A percentile compares a stretch with the other conserved stretches of the same genome.
These are phyloP conservation scores for Spilosoma lubricipeda DNA, from an alignment of 2,888 invertebrate genomes.

Conservation along the genomic window DNA sequence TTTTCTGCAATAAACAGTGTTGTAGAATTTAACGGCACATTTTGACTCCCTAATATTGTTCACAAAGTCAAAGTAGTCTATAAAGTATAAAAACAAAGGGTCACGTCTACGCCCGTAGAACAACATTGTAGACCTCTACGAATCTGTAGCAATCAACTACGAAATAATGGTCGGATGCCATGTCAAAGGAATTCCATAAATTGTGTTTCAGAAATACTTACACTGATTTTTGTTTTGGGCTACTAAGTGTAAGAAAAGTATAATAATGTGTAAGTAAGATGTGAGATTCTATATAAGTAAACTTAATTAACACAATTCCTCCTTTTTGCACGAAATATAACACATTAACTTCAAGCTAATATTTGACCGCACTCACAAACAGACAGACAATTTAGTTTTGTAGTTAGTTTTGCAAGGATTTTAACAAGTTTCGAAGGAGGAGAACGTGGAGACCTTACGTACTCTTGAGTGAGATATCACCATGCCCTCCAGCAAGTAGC, in stretches of 20 bases:
- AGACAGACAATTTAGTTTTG: too few relatives aligned
- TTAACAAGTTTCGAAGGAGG: too few relatives aligned
- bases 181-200: constrained; percentile 81
- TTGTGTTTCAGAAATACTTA: constrained; percentile 56
- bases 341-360: background rate
- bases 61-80: background rate
- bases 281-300: background rate
- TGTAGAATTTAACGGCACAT: constrained; percentile 24
- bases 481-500: too few relatives aligned
- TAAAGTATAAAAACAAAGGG: constrained; percentile 19
- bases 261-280: background rate
- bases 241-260: constrained; percentile 23
- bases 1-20: background rate
- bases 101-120: constrained; percentile 61
- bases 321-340: too few relatives aligned
- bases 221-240: constrained; percentile 42
- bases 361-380: background rate
- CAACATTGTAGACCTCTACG: constrained; percentile 60
- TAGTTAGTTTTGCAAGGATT: too few relatives aligned
- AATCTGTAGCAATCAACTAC: constrained; percentile 73
- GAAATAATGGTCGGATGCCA: constrained; percentile 82
- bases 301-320: background rate
- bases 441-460: too few relatives aligned
- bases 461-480: too few relatives aligned
- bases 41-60: constrained; percentile 20